Evolutionary conservation across 92 coral and sea anemone genomes (phyloP), one percentile per base, ranked within the genome.

Genomic region (Micromussa lordhowensis): DNA sequence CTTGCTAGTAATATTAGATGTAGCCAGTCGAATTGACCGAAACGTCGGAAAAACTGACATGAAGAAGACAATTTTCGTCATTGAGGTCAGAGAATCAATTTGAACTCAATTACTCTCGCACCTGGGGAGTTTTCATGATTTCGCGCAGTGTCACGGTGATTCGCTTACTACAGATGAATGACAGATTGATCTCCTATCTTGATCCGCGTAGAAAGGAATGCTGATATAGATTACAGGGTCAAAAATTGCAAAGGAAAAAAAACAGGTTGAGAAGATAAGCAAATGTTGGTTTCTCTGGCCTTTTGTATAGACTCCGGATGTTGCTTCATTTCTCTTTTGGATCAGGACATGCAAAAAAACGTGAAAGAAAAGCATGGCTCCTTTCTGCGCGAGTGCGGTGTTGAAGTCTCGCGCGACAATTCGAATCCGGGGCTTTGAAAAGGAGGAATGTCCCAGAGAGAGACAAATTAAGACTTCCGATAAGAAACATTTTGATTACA

Each of bases 281-380:
- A 79, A 79, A 59, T 29, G 31, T 57, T 79, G 31, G 38, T 79
- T 79, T 55, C 51, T 57, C 58, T 58, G 24, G 70, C 49, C 48
- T 34, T 53, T 11, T 57, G 30, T 57, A 69, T 66, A 66, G 71
- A 26, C 12, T 66, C 4, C 71, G 68, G 12, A 13, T 54, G 28
- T 17, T 78, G 22, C 64, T 26, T 29, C 63, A 4, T 14, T n/a
- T 17, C 4, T 78, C 22, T 51, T 78, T 78, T 54, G 64, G 24
- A 24, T 11, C 68, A 61, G 29, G 28, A 61, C 68, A 61, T 22
- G 68, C 68, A 15, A 61, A 61, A 61, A 11, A 24, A 22, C 68
- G 28, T 61, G 68, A 61, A 61, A 61, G 9, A 44, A 44, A 44
- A 44, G 10, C 51, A 44, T 44, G 51, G 51, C 51, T 8, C 51